Base-by-base conservation (phyloP, 2,797 vertebrate genomes). In the Oreortyx pictus region DNA sequence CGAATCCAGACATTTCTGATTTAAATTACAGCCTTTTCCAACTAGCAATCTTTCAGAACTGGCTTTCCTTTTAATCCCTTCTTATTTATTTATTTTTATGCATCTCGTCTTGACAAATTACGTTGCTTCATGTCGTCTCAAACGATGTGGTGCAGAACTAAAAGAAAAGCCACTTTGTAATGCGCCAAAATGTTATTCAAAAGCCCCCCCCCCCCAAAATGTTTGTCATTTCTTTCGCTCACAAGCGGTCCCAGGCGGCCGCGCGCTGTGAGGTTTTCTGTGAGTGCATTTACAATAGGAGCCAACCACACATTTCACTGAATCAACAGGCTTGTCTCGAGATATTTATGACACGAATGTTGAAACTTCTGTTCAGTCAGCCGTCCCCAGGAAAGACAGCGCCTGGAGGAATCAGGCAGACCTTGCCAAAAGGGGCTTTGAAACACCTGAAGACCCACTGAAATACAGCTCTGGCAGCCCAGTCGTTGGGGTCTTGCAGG, bases 121-220 rank as follows among this genome's bases (percentile, higher is more conserved):
- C 37, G 29, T 90, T 86, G 76, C 89, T 96, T 92, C 92, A 64
- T 91, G 92, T 95, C 86, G 62, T 92, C 91, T 71, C 86, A 88
- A 96, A 91, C 4, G 24, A 89, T 90, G 90, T 92, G 91, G 93
- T 91, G 49, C 44, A 91, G 91, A 96, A 95, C 85, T 82, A 95
- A 96, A 93, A 93, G 90, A 93, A 95, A 95, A 96, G 76, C 73
- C 90, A 92, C 93, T 97, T 94, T 91, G 94, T 90, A 90, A 93
- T 77, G 49, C 91, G 95, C 76, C 82, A 93, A 95, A 96, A 96
- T 90, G 91, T 93, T 94, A 86, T 96, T 96, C 72, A 73, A 88
- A 68, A 31, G 1, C 3, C 0, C 5, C 29, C 3, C 0, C 5
- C 29, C 37, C 8, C 39, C 39, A 41, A 90, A 94, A 88, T 25